Evolutionary conservation across 2,113 vertebrate genomes (phyloP), one percentile per base, ranked within the genome.

Genomic region (Takifugu bimaculatus): DNA sequence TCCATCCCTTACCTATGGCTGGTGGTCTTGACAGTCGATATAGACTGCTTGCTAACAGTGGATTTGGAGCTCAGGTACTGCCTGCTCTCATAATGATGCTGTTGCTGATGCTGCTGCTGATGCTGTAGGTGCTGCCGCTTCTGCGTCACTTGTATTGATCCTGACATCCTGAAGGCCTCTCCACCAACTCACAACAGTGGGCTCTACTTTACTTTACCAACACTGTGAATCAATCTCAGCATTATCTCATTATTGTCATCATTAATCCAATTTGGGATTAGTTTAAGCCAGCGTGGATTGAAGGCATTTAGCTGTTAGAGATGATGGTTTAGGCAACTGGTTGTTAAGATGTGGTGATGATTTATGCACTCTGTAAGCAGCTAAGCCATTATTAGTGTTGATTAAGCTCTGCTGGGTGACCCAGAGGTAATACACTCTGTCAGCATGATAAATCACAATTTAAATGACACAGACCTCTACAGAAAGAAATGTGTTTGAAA

Each of bases 1-100:
- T 20, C 20, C 20, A 20, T 20, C 49, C 77, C 91, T 92, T 91
- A 92, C 91, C 90, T 83, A 59, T 68, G 73, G 77, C 77, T 85
- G 79, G 59, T 79, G 71, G 75, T 80, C 81, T 72, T 74, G 78
- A 55, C 63, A 61, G 87, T 49, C 0, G 88, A 55, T 56, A 80
- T 86, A 4, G 87, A 74, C 74, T 86, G 78, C 63, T 81, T 63
- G 85, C 82, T 88, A 83, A 85, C 90, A 86, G 90, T 95, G 76
- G 95, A 82, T 49, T 90, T 92, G 74, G 85, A 87, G 84, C 92
- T 93, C 65, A 90, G 93, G 79, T 93, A 91, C 79, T 54, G 73
- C 1, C 87, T 88, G 72, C 90, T 93, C 71, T 95, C 96, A 70
- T 91, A 93, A 74, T 91, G 94, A 50, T 92, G 89, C 15, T 94